Evolutionary conservation across 2,113 vertebrate species (phyloP).

Genomic region (Copsychus sechellarum): DNA sequence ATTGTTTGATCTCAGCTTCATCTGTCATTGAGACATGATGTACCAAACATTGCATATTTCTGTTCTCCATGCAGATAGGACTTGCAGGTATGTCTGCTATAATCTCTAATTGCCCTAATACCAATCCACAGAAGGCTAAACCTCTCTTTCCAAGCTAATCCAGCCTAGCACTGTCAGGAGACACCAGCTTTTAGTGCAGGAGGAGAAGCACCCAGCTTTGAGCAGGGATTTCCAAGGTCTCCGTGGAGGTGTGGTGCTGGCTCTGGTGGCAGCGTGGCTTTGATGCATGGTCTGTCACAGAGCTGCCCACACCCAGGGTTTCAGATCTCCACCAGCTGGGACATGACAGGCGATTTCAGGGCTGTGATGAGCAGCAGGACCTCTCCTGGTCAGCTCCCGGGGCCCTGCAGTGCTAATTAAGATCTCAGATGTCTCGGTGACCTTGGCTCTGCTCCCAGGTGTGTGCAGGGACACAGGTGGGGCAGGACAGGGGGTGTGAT

Average conservation of each 20-base stretch:
- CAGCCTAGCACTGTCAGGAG: not conserved
- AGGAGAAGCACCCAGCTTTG: not conserved
- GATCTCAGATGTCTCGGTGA: not conserved
- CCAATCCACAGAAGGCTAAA: not conserved
- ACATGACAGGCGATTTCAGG: not conserved
- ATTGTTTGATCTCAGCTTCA: not conserved
- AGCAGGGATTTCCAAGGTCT: not conserved
- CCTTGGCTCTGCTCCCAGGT: not conserved
- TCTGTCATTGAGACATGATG: not conserved
- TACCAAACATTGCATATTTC: not conserved
- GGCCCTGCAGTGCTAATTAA: not conserved
- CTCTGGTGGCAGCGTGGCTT: not conserved
- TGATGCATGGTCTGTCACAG: not conserved
- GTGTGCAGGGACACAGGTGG: not conserved
- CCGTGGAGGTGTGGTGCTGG: not conserved
- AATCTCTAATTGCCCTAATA: not conserved
- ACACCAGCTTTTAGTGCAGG: fast-evolving
- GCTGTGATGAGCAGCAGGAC: not conserved
- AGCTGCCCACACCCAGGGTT: not conserved
- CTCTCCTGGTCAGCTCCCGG: not conserved
- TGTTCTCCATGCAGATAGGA: not conserved
- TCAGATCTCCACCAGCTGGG: not conserved
- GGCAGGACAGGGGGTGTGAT: not conserved
- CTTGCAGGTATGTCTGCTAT: not conserved
- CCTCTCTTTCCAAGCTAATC: not conserved